phyloP scores from a whole-genome alignment of 2,797 vertebrate genomes.

The Argentina silus region DNA sequence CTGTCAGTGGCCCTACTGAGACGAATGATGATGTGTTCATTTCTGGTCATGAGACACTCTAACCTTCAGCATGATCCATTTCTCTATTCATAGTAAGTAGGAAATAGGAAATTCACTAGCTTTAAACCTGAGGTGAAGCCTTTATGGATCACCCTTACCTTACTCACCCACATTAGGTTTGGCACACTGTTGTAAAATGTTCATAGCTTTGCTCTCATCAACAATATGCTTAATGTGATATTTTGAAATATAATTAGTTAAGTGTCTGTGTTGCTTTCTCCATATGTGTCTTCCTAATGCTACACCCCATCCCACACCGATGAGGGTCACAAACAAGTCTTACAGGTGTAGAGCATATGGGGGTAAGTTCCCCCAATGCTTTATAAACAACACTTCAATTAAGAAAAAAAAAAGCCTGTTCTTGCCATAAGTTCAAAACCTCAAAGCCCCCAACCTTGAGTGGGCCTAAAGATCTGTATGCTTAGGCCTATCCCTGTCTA shows the following conservation, averaged over 20 bases:
- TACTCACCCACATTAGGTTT: constrained; percentile 50
- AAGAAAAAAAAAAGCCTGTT: too few species aligned
- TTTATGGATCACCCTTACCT: not conserved
- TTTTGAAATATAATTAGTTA: not conserved
- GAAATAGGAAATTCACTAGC: not conserved
- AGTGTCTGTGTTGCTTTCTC: not conserved
- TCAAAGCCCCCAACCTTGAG: too few species aligned
- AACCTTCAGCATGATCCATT: not conserved
- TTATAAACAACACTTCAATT: too few species aligned
- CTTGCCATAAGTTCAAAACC: too few species aligned
- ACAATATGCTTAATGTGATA: constrained; percentile 32
- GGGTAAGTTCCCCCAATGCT: too few species aligned
- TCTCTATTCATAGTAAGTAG: not conserved
- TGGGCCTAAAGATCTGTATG: too few species aligned
- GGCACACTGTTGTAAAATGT: constrained; percentile 17
- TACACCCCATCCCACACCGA: not conserved
- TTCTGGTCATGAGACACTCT: not conserved
- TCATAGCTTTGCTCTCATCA: constrained; percentile 47
- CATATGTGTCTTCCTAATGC: not conserved
- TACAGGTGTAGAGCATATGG: too few species aligned
- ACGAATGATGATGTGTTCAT: constrained; percentile 37
- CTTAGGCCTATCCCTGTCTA: too few species aligned
- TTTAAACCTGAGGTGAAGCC: too few species aligned
- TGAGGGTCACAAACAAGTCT: constrained; percentile 21
- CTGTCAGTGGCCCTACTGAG: constrained; percentile 59